These are phyloP conservation scores for Psittacara wagleri DNA, from an alignment of 2,113 vertebrate species.

Conservation along the genomic window DNA sequence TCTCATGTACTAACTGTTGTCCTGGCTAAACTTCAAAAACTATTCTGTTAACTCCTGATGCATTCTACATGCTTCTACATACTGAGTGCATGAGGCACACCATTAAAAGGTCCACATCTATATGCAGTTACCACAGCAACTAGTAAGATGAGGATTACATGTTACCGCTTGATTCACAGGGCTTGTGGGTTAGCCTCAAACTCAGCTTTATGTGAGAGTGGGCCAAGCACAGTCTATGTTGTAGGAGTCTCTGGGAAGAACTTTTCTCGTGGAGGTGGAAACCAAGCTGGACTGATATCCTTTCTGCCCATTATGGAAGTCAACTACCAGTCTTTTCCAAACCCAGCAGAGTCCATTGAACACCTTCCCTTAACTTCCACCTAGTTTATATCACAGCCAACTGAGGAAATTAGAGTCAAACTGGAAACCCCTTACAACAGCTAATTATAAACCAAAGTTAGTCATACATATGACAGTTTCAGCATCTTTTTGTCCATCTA, in stretches of 20 bases:
- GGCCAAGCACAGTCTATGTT: neutral
- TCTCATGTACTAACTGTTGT: neutral
- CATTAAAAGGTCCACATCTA: neutral
- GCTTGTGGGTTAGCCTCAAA: neutral
- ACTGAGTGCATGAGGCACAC: neutral
- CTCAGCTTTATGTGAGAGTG: neutral
- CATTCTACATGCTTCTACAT: neutral
- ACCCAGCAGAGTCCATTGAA: neutral
- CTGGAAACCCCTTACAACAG: neutral
- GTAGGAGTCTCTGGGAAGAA: neutral
- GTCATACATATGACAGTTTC: neutral
- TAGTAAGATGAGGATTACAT: neutral
- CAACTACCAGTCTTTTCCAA: neutral
- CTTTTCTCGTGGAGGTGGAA: neutral
- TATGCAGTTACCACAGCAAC: neutral
- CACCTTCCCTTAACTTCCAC: neutral
- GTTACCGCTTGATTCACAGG: neutral
- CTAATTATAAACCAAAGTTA: neutral
- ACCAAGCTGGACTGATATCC: neutral
- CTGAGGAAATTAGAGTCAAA: neutral
- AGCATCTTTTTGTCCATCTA: neutral
- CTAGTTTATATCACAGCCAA: neutral
- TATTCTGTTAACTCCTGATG: neutral
- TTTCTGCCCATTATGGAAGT: neutral
- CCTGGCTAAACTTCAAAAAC: neutral